Evolutionary conservation across 2,113 vertebrate species (phyloP).

Genomic region (Misgurnus mizolepis): DNA sequence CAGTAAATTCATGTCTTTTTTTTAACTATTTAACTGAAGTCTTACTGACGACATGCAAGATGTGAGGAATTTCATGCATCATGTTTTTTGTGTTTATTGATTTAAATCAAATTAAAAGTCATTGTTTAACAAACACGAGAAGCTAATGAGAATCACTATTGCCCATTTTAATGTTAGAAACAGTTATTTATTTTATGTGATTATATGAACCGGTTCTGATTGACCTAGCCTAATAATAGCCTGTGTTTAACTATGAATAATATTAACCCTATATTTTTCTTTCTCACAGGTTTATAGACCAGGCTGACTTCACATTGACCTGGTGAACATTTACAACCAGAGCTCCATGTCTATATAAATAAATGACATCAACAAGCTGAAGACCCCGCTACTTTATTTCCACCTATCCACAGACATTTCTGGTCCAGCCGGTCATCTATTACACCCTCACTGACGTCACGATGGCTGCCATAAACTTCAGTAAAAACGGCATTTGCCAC

Average conservation of each 20-base stretch:
- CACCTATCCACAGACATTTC: not conserved
- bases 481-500: slow-evolving; percentile 54
- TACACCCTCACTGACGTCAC: not conserved
- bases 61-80: too few species aligned
- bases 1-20: too few species aligned
- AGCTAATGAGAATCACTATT: too few species aligned
- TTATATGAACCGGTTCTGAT: too few species aligned
- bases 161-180: too few species aligned
- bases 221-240: too few species aligned
- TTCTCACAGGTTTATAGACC: not conserved
- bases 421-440: not conserved
- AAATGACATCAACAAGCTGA: not conserved
- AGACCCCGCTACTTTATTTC: not conserved
- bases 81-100: too few species aligned
- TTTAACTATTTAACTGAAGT: too few species aligned
- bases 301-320: not conserved
- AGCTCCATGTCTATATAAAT: slow-evolving; percentile 5
- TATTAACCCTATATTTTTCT: not conserved
- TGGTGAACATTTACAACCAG: not conserved
- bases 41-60: too few species aligned
- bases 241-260: not conserved
- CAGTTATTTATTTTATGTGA: too few species aligned
- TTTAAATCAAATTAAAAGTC: too few species aligned
- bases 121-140: too few species aligned
- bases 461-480: slow-evolving; percentile 48